Evolutionary conservation across 1,140 invertebrate species (phyloP).

Genomic region (Calliopsis andreniformis): DNA sequence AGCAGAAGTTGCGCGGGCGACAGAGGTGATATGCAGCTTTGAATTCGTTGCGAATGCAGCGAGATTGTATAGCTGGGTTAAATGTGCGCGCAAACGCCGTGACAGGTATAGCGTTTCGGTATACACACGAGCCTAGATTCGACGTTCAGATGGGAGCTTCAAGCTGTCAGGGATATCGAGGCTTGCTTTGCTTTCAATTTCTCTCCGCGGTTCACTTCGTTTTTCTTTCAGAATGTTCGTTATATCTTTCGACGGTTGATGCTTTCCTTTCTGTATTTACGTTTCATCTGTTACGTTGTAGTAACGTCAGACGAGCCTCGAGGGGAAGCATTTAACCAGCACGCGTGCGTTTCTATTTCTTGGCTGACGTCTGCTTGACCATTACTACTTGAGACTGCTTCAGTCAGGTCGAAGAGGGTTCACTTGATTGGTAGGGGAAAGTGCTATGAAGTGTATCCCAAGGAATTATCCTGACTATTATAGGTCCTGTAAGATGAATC

Average conservation of each 20-base stretch:
- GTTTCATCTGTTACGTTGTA: not conserved
- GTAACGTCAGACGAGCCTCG: not conserved
- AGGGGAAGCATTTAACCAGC: not conserved
- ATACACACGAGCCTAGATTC: not conserved
- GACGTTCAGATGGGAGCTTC: slow-evolving; percentile 8
- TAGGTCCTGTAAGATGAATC: too few relatives aligned
- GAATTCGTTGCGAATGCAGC: slow-evolving; percentile 18
- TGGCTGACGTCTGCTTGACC: slow-evolving; percentile 21
- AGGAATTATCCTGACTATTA: too few relatives aligned
- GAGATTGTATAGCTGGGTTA: not conserved
- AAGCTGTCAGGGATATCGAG: slow-evolving; percentile 22
- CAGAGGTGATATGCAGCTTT: slow-evolving; percentile 6
- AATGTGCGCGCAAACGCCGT: slow-evolving; percentile 38
- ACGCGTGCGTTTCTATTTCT: not conserved
- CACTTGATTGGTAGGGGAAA: too few relatives aligned
- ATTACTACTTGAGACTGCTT: slow-evolving; percentile 5
- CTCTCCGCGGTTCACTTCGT: not conserved
- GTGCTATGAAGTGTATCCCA: too few relatives aligned
- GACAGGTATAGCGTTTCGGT: slow-evolving; percentile 30
- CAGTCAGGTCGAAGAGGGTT: not conserved
- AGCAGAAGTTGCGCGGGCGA: slow-evolving; percentile 33
- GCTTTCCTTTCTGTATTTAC: too few relatives aligned
- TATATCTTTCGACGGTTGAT: not conserved
- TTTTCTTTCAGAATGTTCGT: not conserved
- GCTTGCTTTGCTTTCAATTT: slow-evolving; percentile 2